phyloP scores from a whole-genome alignment of 2,888 invertebrate genomes.

The Lasioglossum oenotherae region DNA sequence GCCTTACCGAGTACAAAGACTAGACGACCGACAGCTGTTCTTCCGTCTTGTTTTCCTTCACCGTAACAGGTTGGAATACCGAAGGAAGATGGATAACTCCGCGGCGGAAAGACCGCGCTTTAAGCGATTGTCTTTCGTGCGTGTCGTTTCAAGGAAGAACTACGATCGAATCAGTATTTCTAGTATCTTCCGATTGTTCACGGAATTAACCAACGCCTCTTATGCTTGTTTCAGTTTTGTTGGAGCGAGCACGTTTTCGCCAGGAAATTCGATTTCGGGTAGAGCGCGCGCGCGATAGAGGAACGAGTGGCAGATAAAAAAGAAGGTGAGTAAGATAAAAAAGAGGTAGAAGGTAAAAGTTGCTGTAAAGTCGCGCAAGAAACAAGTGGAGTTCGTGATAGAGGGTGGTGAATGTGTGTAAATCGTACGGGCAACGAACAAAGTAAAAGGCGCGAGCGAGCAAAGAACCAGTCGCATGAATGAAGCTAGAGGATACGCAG shows the following conservation, averaged over 20 bases:
- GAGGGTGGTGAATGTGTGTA: neutral
- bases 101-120: neutral
- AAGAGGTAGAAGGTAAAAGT: neutral
- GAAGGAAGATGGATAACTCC: neutral
- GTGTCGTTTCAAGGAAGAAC: neutral
- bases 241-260: neutral
- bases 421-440: slow-evolving; percentile 31
- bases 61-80: neutral
- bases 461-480: slow-evolving; percentile 47
- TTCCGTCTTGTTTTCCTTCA: neutral
- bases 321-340: neutral
- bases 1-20: neutral
- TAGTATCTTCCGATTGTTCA: neutral
- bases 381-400: neutral
- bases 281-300: neutral
- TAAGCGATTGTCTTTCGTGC: neutral
- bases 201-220: neutral
- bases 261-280: neutral
- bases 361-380: neutral
- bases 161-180: neutral
- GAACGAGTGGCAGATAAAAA: neutral
- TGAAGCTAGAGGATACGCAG: slow-evolving; percentile 39
- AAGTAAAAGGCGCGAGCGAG: slow-evolving; percentile 40
- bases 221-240: neutral
- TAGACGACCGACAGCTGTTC: neutral